Base-by-base conservation (phyloP, 1,140 invertebrate species). In the Drosophila fuyamai region DNA sequence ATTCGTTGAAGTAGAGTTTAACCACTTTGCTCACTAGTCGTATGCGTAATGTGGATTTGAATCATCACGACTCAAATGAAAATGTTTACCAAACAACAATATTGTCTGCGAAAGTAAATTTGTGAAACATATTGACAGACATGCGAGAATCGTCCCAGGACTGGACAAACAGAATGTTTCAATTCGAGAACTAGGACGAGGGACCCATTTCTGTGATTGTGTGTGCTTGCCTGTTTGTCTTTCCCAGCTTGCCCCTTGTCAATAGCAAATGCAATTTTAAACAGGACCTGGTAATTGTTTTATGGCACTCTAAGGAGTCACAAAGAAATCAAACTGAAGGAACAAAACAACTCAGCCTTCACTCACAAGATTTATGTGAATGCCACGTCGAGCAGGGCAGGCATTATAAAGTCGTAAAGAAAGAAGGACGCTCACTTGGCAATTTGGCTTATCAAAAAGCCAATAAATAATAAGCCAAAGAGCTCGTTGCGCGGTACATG, bases 81-180 rank as follows among this genome's bases (percentile, higher is more conserved):
- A 78, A 58, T 86, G 78, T 83, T 88, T 89, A 59, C 35, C 84
- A 80, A 88, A 70, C 71, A 77, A 60, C 76, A 88, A 88, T 88
- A 88, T 83, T 88, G 76, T 77, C 77, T 77, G 67, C 56, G 36
- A 72, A 10, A 71, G 72, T 56, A 89, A 83, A 76, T 76, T 88
- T 75, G 86, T 59, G 57, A 71, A 83, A 61, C 53, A 36, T 72
- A 76, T 86, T 86, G 76, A 79, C 76, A 76, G 58, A 81, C 76
- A 75, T 77, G 77, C 62, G 60, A 74, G 47, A 62, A 72, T 58
- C 36, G 70, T 55, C 75, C 56, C 46, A 59, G 78, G 81, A 65
- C 62, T 62, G 70, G 50, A 44, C 63, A 55, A 80, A 79, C 80
- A 74, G 61, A 81, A 74, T 60, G 75, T 75, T 79, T 57, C 76